A percentile compares a stretch with the other conserved stretches of the same genome.
These are phyloP conservation scores for Pantherophis guttatus DNA, from an alignment of 2,113 vertebrate species.

Conservation along the genomic window DNA sequence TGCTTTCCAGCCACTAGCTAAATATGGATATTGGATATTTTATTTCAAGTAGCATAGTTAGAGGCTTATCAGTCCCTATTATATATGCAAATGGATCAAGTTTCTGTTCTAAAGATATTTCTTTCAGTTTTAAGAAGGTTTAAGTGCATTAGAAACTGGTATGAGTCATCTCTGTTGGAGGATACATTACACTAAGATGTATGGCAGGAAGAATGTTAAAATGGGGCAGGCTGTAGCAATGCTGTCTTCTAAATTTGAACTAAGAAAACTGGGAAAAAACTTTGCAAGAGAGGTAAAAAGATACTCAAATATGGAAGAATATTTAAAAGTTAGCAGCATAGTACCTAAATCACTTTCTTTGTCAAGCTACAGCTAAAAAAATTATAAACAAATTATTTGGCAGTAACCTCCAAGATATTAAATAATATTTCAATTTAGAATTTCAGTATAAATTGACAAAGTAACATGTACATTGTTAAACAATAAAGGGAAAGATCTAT, in stretches of 20 bases:
- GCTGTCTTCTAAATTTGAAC: conserved; percentile 44
- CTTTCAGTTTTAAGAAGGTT: conserved; percentile 61
- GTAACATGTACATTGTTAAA: conserved; percentile 17
- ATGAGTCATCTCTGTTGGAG: conserved; percentile 59
- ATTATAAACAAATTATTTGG: not conserved
- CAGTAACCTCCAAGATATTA: not conserved
- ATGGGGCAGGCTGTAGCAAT: conserved; percentile 36
- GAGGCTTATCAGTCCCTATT: conserved; percentile 58
- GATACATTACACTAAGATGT: conserved; percentile 56
- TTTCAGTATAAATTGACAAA: not conserved
- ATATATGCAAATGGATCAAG: conserved; percentile 57
- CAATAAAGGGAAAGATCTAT: conserved; percentile 25
- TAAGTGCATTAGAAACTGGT: conserved; percentile 52
- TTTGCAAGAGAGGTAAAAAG: not conserved
- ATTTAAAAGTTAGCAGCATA: not conserved
- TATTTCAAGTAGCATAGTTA: conserved; percentile 65
- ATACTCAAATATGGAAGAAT: conserved; percentile 19
- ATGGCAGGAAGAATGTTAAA: conserved; percentile 49
- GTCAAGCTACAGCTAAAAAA: not conserved
- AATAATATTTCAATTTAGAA: not conserved
- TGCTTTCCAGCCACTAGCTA: conserved; percentile 60
- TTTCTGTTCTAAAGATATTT: conserved; percentile 67
- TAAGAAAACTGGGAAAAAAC: conserved; percentile 21
- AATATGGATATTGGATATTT: conserved; percentile 67
- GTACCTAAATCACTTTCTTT: conserved; percentile 14